Conservation (phyloP, 2,113 vertebrate genomes). For the Misgurnus anguillicaudatus region DNA sequence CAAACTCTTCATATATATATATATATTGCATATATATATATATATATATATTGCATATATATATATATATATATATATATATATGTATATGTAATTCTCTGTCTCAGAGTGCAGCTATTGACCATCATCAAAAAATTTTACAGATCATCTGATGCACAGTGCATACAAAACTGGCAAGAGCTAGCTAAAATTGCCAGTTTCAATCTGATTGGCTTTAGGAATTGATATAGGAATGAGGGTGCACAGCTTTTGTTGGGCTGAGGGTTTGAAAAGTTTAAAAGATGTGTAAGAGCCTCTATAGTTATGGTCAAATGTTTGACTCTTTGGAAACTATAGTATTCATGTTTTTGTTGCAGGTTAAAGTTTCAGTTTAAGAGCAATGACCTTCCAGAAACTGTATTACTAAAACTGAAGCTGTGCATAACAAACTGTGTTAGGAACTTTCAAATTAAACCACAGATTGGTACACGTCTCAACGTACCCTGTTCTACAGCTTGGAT, state of each 20-base stretch:
- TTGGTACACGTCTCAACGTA: constrained; percentile 12
- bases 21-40: too few relatives aligned
- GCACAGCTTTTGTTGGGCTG: too few relatives aligned
- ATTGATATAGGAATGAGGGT: neutral
- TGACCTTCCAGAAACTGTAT: too few relatives aligned
- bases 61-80: too few relatives aligned
- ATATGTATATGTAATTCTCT: too few relatives aligned
- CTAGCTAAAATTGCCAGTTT: neutral
- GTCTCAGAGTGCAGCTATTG: too few relatives aligned
- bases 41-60: too few relatives aligned
- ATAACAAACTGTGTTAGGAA: constrained; percentile 2
- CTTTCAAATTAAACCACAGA: constrained; percentile 11
- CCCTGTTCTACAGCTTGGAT: constrained; percentile 60
- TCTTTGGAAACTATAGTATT: neutral
- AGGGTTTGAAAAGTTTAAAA: too few relatives aligned
- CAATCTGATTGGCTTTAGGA: neutral
- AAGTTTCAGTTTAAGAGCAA: neutral
- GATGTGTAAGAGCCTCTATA: neutral
- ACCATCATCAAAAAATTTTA: too few relatives aligned
- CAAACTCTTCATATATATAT: too few relatives aligned
- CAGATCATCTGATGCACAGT: neutral
- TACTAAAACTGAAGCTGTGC: neutral
- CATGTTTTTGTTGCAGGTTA: neutral
- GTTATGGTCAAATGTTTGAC: neutral
- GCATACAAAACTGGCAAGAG: neutral